Percentiles rank a stretch among this genome's conserved stretches.
Evolutionary conservation across 2,113 vertebrate genomes (phyloP).

Genomic region (Tretioscincus oriximinensis): DNA sequence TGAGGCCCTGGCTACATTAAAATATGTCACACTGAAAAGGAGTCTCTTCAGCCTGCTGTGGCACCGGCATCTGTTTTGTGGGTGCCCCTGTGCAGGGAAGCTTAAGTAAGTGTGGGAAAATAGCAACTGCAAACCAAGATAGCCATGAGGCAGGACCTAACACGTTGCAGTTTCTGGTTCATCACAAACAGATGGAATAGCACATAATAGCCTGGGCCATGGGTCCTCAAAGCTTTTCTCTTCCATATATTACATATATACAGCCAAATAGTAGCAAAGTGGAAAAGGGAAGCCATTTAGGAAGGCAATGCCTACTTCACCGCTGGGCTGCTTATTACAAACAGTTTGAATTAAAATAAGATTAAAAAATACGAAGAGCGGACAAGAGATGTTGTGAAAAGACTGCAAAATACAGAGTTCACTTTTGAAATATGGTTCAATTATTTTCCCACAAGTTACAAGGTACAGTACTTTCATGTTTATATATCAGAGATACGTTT

Average conservation of each 20-base stretch:
- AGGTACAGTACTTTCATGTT: neutral
- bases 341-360: slow-evolving; percentile 53
- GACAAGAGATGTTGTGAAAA: neutral
- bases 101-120: slow-evolving; percentile 82
- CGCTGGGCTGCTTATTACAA: slow-evolving; percentile 49
- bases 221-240: slow-evolving; percentile 69
- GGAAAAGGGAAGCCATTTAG: slow-evolving; percentile 61
- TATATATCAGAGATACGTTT: rapidly evolving
- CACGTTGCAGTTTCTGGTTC: slow-evolving; percentile 73
- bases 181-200: slow-evolving; percentile 79
- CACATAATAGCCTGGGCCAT: slow-evolving; percentile 71
- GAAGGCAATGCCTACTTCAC: slow-evolving; percentile 60
- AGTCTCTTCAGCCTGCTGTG: slow-evolving; percentile 60
- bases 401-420: slow-evolving; percentile 29
- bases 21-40: slow-evolving; percentile 61
- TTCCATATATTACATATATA: slow-evolving; percentile 49
- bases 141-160: slow-evolving; percentile 81
- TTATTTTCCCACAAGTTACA: slow-evolving; percentile 38
- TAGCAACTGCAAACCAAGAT: slow-evolving; percentile 77
- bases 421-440: neutral
- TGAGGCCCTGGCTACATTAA: slow-evolving; percentile 57
- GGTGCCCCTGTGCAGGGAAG: slow-evolving; percentile 69
- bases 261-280: slow-evolving; percentile 62
- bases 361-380: slow-evolving; percentile 19
- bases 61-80: slow-evolving; percentile 75